Base-by-base conservation (phyloP, 1,140 invertebrate genomes). In the Drosophila hydei region DNA sequence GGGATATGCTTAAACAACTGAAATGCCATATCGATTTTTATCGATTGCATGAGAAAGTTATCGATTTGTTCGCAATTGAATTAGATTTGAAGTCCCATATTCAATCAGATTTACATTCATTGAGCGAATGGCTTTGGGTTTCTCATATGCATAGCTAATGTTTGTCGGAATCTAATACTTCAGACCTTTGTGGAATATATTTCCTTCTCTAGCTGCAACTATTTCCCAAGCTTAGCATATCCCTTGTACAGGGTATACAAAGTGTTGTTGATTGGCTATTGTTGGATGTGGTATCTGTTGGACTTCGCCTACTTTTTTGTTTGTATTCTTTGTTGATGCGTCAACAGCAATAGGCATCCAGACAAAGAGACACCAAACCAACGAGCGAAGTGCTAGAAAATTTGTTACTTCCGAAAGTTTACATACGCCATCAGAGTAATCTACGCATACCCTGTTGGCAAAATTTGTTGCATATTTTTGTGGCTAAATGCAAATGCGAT, bases 341-440 rank as follows among this genome's bases (percentile, higher is more conserved):
- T 52, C 50, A 62, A 42, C 50, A 54, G 9, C 21, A 48, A 48
- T 48, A 27, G 7, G 11, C 23, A 27, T 1, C 14, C 1, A 14
- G 23, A 27, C 47, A 48, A 23, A 27, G 23, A 8, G 11, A 12
- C 9, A 36, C 36, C 12, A 36, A 40, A 18, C 51, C 25, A 51
- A 50, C 42, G 42, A 43, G 30, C 54, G n/a, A 72, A 67, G 62
- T 68, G 63, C 56, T 55, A 55, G 60, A 72, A 72, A 72, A 27
- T 14, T 67, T 23, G 48, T 55, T 60, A 63, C 70, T 72, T 61
- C 33, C 64, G 70, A 33, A 33, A 54, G 55, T 55, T 67, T 67
- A 60, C 63, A 67, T 67, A 67, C 40, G 55, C 43, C 56, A 54
- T 30, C 27, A 30, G 1, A 16, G 3, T 40, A n/a, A 8, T 16